Conservation (phyloP, 1,140 invertebrate species). For the Lutraria rhynchaena region DNA sequence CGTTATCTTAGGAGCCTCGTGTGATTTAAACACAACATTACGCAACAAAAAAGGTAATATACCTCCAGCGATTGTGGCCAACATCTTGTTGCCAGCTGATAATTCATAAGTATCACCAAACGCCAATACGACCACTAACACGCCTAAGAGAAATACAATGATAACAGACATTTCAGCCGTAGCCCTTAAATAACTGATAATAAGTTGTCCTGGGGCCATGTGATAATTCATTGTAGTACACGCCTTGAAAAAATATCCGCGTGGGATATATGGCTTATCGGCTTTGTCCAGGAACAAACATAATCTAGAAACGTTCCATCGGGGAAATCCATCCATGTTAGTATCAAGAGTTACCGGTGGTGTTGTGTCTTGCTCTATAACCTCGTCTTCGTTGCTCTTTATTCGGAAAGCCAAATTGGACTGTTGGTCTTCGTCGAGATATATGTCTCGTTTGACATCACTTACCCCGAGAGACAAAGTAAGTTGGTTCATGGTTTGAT, state of each 20-base stretch:
- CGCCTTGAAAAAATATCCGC: conserved; percentile 65
- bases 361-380: not conserved
- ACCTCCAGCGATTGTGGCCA: conserved; percentile 70
- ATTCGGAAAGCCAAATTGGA: conserved; percentile 60
- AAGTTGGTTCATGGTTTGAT: conserved; percentile 62
- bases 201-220: conserved; percentile 63
- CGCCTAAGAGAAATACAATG: conserved; percentile 66
- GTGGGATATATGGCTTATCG: conserved; percentile 66
- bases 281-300: conserved; percentile 64
- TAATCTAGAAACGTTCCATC: conserved; percentile 59
- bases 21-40: conserved; percentile 56
- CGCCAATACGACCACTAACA: conserved; percentile 68
- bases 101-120: conserved; percentile 69
- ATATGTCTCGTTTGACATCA: conserved; percentile 59
- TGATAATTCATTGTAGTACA: conserved; percentile 61
- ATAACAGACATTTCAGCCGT: conserved; percentile 58
- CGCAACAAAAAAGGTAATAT: conserved; percentile 69
- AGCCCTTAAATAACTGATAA: conserved; percentile 52
- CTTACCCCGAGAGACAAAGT: conserved; percentile 50
- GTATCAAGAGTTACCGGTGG: not conserved
- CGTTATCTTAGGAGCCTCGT: conserved; percentile 9
- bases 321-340: conserved; percentile 29
- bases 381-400: not conserved
- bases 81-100: conserved; percentile 68
- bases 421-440: conserved; percentile 55